Base-by-base conservation (phyloP, 2,113 vertebrate species). In the Meleagris gallopavo region DNA sequence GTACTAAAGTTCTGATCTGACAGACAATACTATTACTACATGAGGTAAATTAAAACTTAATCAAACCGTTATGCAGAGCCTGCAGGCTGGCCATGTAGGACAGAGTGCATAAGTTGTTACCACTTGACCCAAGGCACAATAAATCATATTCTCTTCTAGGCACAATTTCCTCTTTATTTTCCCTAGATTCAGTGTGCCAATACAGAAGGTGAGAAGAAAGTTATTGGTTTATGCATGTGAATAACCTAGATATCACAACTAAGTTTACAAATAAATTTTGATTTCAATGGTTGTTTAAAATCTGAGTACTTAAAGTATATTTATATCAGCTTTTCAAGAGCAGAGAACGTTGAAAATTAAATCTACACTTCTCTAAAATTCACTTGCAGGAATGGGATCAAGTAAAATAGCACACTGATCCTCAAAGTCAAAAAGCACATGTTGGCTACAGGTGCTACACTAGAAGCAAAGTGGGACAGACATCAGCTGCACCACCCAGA, bases 11-110 rank as follows among this genome's bases (percentile, higher is more conserved):
- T 82, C 84, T 87, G 66, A 75, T 84, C 54, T 82, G 91, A 87
- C 87, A 87, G 66, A 78, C 74, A 89, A 16, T 52, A 21, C 57
- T 82, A 32, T 75, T 36, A 11, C 70, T 89, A 57, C 43, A 72
- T 78, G 78, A 95, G 86, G 81, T 91, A 95, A 89, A 95, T 95
- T 94, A 95, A 94, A 93, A 69, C 74, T 60, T 94, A 87, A 82
- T 92, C 91, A 79, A 89, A 86, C 71, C 40, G 43, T 84, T 85
- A 43, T 30, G 74, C 78, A 93, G 71, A 93, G 58, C 78, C 74
- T 79, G 71, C 79, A 71, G 84, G 84, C 85, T 82, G 77, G 40
- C 78, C 85, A 4, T 61, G 74, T 40, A 89, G 85, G 58, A 85
- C 58, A 27, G 13, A 46, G 40, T 69, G 58, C 71, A 89, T 89